Base-by-base conservation (phyloP, 2,888 invertebrate species). In the Cephus rjabovi region DNA sequence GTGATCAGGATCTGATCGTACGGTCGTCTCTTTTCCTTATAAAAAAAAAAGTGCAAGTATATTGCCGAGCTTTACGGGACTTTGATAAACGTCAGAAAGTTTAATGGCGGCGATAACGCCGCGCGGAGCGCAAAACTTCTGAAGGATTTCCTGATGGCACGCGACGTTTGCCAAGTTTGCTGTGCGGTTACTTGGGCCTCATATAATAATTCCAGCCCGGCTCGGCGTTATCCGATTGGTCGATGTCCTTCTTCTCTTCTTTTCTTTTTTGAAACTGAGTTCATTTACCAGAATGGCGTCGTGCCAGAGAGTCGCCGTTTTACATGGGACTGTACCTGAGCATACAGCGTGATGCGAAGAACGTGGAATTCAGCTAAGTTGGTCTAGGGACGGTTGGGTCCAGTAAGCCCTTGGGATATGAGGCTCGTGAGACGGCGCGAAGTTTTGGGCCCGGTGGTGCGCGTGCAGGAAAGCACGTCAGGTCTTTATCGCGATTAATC, bases 21-120 rank as follows among this genome's bases (percentile, higher is more conserved):
- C 6, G 23, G 9, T 56, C 40, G 40, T 56, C 40, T 2, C 6
- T 15, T 56, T 56, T 56, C 40, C 23, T 56, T 56, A 56, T 56
- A 56, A 12, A 35, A 12, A 34, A 40, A 56, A 9, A 56, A 23
- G 56, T 56, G 9, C 23, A 56, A 56, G 23, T 56, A 56, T 56
- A 23, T 56, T 56, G 56, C 56, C 23, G 9, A 56, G 23, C 56
- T 56, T 9, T 56, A 56, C 56, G 23, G 56, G 56, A 56, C 56
- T 56, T 56, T 56, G 56, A 71, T 31, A 31, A 71, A 71, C 71
- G 71, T 15, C 31, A n/a, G 71, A 23, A 71, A 71, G 71, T 34
- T 71, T 71, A 71, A 71, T 33, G 34, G 71, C 71, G 71, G 33
- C 9, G 71, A 71, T 71, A 71, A 71, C 71, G 71, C 56, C 71